Conservation (phyloP, 2,888 invertebrate species). For the Ormia ochracea region DNA sequence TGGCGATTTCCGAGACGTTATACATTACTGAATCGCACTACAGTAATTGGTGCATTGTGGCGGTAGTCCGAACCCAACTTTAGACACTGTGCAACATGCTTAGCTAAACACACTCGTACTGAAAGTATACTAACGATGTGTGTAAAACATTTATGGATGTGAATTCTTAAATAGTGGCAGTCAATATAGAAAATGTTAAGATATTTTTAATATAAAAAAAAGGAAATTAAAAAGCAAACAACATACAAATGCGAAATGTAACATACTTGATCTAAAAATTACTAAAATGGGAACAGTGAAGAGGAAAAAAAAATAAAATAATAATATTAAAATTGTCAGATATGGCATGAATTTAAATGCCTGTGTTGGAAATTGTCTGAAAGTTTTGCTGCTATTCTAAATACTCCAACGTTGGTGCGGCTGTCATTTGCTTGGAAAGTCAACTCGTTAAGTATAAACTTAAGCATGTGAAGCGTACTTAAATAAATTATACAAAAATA, state of each 20-base stretch:
- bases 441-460: neutral
- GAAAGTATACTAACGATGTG: conserved; percentile 19
- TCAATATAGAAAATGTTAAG: conserved; percentile 54
- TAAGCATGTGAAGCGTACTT: neutral
- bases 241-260: conserved; percentile 40
- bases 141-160: conserved; percentile 42
- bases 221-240: neutral
- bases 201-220: conserved; percentile 22
- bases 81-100: conserved; percentile 6
- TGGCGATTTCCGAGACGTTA: no score
- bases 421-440: neutral
- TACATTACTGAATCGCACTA: no score
- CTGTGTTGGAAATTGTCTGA: neutral
- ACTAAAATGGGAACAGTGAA: conserved; percentile 45
- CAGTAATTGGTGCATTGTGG: no score
- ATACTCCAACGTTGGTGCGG: neutral
- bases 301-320: neutral
- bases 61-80: no score
- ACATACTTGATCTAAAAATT: conserved; percentile 54
- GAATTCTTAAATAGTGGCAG: conserved; percentile 40
- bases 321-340: conserved; percentile 2
- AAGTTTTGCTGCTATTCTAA: neutral
- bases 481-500: conserved; percentile 1
- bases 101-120: conserved; percentile 1
- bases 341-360: conserved; percentile 37